Evolutionary conservation across 2,797 vertebrate species (phyloP).

Genomic region (Paramormyrops hopkinsi): DNA sequence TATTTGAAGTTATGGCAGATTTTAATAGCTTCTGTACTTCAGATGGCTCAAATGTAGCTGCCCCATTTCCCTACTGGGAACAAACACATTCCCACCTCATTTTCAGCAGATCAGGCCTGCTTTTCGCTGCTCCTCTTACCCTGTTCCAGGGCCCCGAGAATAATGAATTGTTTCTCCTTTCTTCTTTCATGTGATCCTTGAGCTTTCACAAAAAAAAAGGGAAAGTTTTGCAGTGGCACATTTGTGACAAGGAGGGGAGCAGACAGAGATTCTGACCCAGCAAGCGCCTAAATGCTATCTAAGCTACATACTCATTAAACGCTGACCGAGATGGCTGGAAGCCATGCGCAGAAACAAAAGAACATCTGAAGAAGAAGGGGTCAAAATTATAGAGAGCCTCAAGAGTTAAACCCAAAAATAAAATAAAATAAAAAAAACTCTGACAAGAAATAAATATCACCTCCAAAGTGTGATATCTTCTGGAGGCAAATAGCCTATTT

Average conservation of each 20-base stretch:
- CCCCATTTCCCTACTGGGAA: conserved; percentile 12
- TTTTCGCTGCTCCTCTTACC: conserved; percentile 1
- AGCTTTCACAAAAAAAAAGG: conserved; percentile 9
- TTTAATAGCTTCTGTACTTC: conserved; percentile 21
- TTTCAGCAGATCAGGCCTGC: conserved; percentile 13
- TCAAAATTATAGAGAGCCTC: not conserved
- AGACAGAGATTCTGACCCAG: not conserved
- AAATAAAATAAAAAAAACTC: not conserved
- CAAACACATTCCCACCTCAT: conserved; percentile 16
- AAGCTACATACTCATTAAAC: not conserved
- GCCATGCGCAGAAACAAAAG: not conserved
- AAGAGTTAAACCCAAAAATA: conserved; percentile 10
- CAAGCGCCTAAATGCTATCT: not conserved
- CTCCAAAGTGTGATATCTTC: conserved; percentile 1
- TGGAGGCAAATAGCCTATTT: conserved; percentile 3
- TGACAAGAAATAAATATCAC: conserved; percentile 5
- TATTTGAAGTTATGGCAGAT: conserved; percentile 22
- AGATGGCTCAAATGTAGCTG: not conserved
- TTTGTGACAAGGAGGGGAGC: not conserved
- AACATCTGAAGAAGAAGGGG: not conserved
- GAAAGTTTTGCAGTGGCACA: not conserved
- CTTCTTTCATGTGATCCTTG: conserved; percentile 20
- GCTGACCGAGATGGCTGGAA: not conserved
- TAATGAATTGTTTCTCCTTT: conserved; percentile 17
- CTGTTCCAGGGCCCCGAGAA: not conserved